Evolutionary conservation across 1,140 invertebrate species (phyloP), one percentile per base, ranked within the genome.

Genomic region (Cydia amplana): DNA sequence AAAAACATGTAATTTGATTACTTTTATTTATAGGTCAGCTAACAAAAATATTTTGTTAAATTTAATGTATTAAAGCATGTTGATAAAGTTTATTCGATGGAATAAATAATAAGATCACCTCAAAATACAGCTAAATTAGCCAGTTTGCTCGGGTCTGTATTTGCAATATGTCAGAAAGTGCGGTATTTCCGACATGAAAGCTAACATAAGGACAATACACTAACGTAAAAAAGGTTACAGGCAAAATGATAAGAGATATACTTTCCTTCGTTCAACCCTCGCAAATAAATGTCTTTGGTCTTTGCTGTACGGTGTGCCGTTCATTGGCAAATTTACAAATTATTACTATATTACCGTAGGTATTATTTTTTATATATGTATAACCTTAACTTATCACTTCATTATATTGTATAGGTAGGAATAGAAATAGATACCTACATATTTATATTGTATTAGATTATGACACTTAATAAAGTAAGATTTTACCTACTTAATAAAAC

Each of bases 221-320:
- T 60, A 0, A 60, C 2, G 1, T 23, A 60, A 23, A 23, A 23
- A 23, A 70, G 32, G 36, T 73, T 4, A 25, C n/a, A 40, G 65
- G 18, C 1, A 36, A 70, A 3, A 36, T 20, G 73, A 90, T 90
- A 89, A 90, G 87, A 90, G 87, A 78, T 74, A 90, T 90, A 90
- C 85, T 89, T 90, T 90, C 80, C 78, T 75, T 87, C 88, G 82
- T 88, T 90, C 88, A 87, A 85, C 88, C 88, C 88, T 90, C 88
- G 88, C 81, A 85, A 79, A 79, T 82, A 78, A 80, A 80, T 74
- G 60, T 87, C 83, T 83, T 84, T 86, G 79, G 79, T 76, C 18
- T 74, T 49, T 25, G 78, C 75, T 79, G 78, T 28, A 63, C 60
- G 16, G 32, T 77, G 14, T 25, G 70, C 55, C 7, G 20, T 60